Evolutionary conservation across 1,140 invertebrate species (phyloP), one percentile per base, ranked within the genome.

Genomic region (Danaus plexippus): DNA sequence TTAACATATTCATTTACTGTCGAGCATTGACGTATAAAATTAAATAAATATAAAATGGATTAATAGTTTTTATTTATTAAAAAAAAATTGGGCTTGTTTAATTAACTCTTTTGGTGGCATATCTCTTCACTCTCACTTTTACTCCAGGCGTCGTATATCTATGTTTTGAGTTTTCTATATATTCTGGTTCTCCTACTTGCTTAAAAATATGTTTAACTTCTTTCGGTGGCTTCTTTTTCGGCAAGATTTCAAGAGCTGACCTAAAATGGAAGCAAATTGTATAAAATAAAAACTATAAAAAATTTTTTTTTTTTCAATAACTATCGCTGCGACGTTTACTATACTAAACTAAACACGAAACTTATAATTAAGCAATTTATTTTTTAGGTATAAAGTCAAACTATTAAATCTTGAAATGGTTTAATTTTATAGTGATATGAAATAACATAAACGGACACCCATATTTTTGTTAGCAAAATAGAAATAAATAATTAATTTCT

Each of bases 111-210:
- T 74, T 63, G 46, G 67, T 59, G 3, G 46, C 60, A 54, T 75
- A 81, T 66, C 74, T 73, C 59, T 74, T 85, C 0, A 83, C 82
- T 59, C 78, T 76, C 44, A 82, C 78, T 32, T 63, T 77, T 15
- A 75, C 70, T 11, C 80, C 82, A 1, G 77, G 74, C 49, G 66
- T 52, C 8, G 59, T 57, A 18, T 64, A 73, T 64, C 69, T 67
- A 59, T 75, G 71, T 56, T 59, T 73, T 32, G 63, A 58, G 18
- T 54, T 62, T 40, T 52, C 49, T 49, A 80, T 55, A 22, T 73
- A 69, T 66, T 76, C 71, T 32, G 73, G 71, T 1, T 68, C 55
- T 45, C 77, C 73, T 15, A 73, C 50, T 22, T 54, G 44, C 60
- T 64, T 73, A 52, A 64, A 67, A 53, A 55, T 67, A 18, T 57